A percentile compares a stretch with the other conserved stretches of the same genome.
These are phyloP conservation scores for Bubo bubo DNA, from an alignment of 2,113 vertebrate genomes.

Conservation along the genomic window DNA sequence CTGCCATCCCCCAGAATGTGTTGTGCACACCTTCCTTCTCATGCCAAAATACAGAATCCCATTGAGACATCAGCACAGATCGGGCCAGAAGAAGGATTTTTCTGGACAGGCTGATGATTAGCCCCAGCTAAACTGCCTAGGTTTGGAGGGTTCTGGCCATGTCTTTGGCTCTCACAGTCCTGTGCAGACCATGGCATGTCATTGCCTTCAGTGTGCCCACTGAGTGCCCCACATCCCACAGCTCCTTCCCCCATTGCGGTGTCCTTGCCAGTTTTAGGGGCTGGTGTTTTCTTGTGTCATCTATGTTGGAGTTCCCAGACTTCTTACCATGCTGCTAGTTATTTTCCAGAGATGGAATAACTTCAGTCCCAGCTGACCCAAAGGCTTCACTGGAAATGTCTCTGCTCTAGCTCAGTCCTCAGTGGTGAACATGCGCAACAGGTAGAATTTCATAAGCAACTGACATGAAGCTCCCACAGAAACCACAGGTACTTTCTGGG, in stretches of 20 bases:
- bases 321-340: background rate
- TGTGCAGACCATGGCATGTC: fast-evolving
- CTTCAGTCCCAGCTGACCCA: background rate
- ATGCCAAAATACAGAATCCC: fast-evolving
- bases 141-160: background rate
- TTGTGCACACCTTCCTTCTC: background rate
- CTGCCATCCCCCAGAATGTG: fast-evolving
- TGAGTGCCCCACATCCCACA: fast-evolving
- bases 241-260: background rate
- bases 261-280: background rate
- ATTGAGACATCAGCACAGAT: background rate
- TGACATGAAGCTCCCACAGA: background rate
- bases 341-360: background rate
- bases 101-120: background rate
- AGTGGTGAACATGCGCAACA: background rate
- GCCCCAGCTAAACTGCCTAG: background rate
- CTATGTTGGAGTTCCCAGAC: background rate
- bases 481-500: background rate
- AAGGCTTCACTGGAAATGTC: background rate
- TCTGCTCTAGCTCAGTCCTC: fast-evolving
- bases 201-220: fast-evolving
- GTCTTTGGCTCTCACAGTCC: fast-evolving
- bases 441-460: background rate
- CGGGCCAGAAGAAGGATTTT: background rate
- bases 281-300: background rate